Conservation (phyloP, 2,888 invertebrate genomes). For the Folsomia candida region DNA sequence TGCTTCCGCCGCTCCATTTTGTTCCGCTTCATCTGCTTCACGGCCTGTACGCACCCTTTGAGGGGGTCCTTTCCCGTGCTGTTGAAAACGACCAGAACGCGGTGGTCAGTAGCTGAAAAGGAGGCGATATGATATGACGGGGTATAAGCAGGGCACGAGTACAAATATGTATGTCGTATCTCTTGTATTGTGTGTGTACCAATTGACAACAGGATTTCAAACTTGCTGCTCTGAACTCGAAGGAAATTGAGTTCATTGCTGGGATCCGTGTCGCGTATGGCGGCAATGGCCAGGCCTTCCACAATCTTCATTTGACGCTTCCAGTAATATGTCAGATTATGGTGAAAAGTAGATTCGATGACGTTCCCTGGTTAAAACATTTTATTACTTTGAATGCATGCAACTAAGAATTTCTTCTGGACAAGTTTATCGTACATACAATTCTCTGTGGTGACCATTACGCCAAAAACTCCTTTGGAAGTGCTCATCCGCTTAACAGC, state of each 20-base stretch:
- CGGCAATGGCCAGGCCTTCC: conserved; percentile 30
- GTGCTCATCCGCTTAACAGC: neutral
- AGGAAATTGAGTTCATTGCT: conserved; percentile 35
- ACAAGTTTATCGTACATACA: neutral
- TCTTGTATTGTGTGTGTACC: conserved; percentile 18
- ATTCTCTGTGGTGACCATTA: conserved; percentile 9
- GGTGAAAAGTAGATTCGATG: conserved; percentile 34
- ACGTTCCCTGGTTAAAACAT: conserved; percentile 19
- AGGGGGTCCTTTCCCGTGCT: conserved; percentile 20
- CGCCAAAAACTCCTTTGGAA: conserved; percentile 11
- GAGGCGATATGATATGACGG: no score
- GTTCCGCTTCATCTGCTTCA: conserved; percentile 3
- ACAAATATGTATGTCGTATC: no score
- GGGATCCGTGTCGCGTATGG: conserved; percentile 32
- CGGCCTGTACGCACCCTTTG: neutral
- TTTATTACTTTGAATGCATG: no score
- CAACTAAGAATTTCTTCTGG: neutral
- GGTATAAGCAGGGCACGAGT: neutral
- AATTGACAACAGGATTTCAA: conserved; percentile 32
- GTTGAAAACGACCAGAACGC: conserved; percentile 33
- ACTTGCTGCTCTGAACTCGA: conserved; percentile 28
- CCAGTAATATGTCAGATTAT: conserved; percentile 31
- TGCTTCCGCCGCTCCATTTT: conserved; percentile 12
- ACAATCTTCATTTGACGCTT: conserved; percentile 29
- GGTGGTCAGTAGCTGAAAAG: conserved; percentile 30